Conservation (phyloP, 2,797 vertebrate species). For the Luscinia luscinia region DNA sequence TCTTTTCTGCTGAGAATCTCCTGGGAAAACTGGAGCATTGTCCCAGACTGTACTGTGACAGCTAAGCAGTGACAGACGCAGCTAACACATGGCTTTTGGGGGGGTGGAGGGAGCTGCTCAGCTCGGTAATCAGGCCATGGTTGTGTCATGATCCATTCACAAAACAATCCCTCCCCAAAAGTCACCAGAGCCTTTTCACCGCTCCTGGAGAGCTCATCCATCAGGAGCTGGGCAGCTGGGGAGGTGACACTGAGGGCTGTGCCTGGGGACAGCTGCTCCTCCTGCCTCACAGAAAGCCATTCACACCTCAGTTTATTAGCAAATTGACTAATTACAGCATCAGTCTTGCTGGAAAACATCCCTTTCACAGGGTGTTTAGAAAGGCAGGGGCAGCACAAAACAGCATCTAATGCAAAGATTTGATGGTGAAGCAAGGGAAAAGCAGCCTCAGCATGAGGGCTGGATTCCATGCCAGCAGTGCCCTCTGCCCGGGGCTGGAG, state of each 20-base stretch:
- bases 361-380: background rate
- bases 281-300: background rate
- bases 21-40: background rate
- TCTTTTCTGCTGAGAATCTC: conserved; percentile 27
- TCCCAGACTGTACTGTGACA: conserved; percentile 48
- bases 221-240: conserved; percentile 10
- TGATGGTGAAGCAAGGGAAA: background rate
- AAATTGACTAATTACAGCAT: conserved; percentile 22
- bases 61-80: conserved; percentile 10
- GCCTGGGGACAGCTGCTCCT: background rate
- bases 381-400: background rate
- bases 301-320: conserved; percentile 30
- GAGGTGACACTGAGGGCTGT: background rate
- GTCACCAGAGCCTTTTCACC: background rate
- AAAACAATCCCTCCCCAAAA: background rate
- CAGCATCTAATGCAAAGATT: background rate
- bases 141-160: conserved; percentile 30
- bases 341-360: background rate
- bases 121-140: background rate
- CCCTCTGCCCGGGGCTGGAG: background rate
- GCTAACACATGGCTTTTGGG: conserved; percentile 32
- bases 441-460: background rate
- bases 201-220: background rate
- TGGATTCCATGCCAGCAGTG: background rate
- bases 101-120: conserved; percentile 16